Base-by-base conservation (phyloP, 2,888 invertebrate species). In the Gnatocerus cornutus region DNA sequence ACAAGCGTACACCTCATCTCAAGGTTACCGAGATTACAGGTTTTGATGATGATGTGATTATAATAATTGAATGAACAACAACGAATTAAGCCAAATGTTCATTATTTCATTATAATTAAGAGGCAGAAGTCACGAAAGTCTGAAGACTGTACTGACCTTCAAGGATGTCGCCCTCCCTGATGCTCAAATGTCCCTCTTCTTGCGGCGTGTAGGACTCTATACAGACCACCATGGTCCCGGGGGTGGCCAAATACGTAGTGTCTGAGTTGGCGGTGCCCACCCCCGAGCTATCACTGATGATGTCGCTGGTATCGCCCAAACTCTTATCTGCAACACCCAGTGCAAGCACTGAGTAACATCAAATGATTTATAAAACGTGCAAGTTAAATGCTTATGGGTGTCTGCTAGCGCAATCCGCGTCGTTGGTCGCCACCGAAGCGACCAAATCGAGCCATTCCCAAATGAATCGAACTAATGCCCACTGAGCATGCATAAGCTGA, bases 231-330 rank as follows among this genome's bases (percentile, higher is more conserved):
- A 93, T 96, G 58, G 93, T 94, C 78, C 94, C 93, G 76, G 92
- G 92, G 80, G 92, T 89, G 74, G 92, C 91, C 77, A 94, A 90
- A 73, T 93, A 90, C 78, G 90, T 90, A 73, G 93, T 94, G 83
- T 96, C 95, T 56, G 95, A 95, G 85, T 93, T 94, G 79, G 92
- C 92, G 39, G 96, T 96, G 74, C 96, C 96, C 68, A 96, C 95
- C 69, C 96, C 96, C 75, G 95, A 95, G 81, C 95, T 96, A 87
- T 96, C 95, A 85, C 95, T 95, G 82, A 95, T 94, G 83, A 95
- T 93, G 88, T 96, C 95, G 86, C 95, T 94, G 76, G 93, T 92
- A 84, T 95, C 95, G 73, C 94, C 94, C 81, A 94, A 90, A 85
- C 94, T 95, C 87, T 96, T 96, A 89, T 96, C 96, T 96, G 90